A percentile compares a stretch with the other conserved stretches of the same genome.
phyloP scores from a whole-genome alignment of 1,140 invertebrate genomes.

The Rhyzopertha dominica region DNA sequence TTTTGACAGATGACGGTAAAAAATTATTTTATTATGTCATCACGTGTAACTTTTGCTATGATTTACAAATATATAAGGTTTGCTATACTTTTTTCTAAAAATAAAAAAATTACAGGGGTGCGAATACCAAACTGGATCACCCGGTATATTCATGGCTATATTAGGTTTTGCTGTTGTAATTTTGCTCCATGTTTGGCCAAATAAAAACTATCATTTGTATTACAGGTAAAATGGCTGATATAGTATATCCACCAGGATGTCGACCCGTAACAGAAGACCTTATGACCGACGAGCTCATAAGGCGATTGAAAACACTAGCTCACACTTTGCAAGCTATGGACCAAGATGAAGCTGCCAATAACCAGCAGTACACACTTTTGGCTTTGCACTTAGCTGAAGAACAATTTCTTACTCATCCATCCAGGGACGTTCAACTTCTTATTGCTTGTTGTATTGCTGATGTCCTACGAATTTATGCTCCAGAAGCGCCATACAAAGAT shows the following conservation, averaged over 20 bases:
- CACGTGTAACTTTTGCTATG: no score
- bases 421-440: conserved; percentile 88
- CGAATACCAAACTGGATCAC: no score
- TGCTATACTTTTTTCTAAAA: no score
- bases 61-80: no score
- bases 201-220: no score
- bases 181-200: no score
- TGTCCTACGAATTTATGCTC: conserved; percentile 94
- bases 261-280: conserved; percentile 87
- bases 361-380: conserved; percentile 88
- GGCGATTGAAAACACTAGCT: conserved; percentile 87
- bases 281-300: conserved; percentile 89
- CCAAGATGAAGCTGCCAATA: conserved; percentile 91
- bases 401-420: conserved; percentile 83
- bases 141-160: no score
- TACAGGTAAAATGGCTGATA: conserved; percentile 60
- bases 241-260: conserved; percentile 82
- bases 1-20: no score
- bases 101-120: no score
- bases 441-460: conserved; percentile 97
- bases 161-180: no score
- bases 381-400: conserved; percentile 92
- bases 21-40: no score
- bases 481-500: conserved; percentile 97
- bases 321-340: conserved; percentile 94